Evolutionary conservation across 1,140 invertebrate genomes (phyloP).

Genomic region (Vanessa tameamea): DNA sequence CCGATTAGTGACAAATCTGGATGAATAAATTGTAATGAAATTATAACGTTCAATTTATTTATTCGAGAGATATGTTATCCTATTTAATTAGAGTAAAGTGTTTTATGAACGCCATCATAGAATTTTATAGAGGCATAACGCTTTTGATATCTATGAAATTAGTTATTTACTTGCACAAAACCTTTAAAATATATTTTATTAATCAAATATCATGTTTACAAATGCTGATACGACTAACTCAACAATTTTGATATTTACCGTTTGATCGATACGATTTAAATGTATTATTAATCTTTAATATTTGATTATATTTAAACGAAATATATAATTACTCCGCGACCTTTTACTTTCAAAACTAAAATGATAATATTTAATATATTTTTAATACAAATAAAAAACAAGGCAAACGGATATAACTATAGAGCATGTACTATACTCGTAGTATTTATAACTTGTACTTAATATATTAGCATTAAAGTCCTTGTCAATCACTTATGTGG

Average conservation of each 20-base stretch:
- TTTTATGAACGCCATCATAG: slow-evolving; percentile 27
- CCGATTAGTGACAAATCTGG: slow-evolving; percentile 44
- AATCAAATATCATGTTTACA: neutral
- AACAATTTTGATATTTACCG: too few species aligned
- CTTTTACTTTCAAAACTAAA: neutral
- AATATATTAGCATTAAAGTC: slow-evolving; percentile 13
- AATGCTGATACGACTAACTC: too few species aligned
- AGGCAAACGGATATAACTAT: neutral
- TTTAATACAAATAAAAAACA: neutral
- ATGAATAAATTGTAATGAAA: slow-evolving; percentile 49
- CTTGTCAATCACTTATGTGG: slow-evolving; percentile 34
- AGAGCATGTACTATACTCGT: neutral
- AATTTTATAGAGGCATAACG: slow-evolving; percentile 31
- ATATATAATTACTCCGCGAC: neutral
- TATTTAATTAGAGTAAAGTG: slow-evolving; percentile 24
- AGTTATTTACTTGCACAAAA: neutral
- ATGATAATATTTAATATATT: neutral
- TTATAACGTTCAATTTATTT: slow-evolving; percentile 42
- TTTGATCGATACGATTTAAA: too few species aligned
- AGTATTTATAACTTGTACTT: neutral
- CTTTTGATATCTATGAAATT: slow-evolving; percentile 17
- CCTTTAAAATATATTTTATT: neutral
- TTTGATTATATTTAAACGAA: neutral
- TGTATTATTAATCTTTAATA: too few species aligned
- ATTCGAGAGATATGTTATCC: slow-evolving; percentile 40